Evolutionary conservation across 64 coral and sea anemone genomes (phyloP).

Genomic region (Dendrophyllia cribrosa): DNA sequence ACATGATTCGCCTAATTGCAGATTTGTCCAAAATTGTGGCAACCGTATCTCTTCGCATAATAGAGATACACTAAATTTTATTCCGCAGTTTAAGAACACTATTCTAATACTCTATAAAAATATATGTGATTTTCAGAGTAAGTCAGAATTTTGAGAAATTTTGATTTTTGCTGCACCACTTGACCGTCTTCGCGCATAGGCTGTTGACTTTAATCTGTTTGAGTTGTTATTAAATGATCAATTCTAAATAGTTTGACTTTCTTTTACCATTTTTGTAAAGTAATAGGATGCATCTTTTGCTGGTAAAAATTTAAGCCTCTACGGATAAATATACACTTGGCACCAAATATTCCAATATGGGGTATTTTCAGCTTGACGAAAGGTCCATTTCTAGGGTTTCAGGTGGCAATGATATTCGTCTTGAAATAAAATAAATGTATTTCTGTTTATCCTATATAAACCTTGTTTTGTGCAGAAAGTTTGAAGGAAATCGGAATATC

Average conservation of each 20-base stretch:
- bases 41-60: too few relatives aligned
- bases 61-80: too few relatives aligned
- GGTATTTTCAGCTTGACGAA: background rate
- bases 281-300: background rate
- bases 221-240: background rate
- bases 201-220: background rate
- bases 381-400: background rate
- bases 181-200: background rate
- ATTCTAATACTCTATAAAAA: too few relatives aligned
- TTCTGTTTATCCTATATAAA: background rate
- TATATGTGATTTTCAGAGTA: too few relatives aligned
- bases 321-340: background rate
- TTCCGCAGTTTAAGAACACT: too few relatives aligned
- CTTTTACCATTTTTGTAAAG: background rate
- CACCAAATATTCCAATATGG: background rate
- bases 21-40: too few relatives aligned
- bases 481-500: too few relatives aligned
- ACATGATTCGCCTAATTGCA: too few relatives aligned
- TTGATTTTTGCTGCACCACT: background rate
- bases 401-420: too few relatives aligned
- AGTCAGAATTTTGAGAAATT: background rate
- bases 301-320: background rate
- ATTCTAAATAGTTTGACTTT: background rate
- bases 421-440: background rate
- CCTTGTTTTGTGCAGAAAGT: too few relatives aligned